A percentile compares a stretch with the other conserved stretches of the same genome.
These are phyloP conservation scores for Pseudolycoriella hygida DNA, from an alignment of 2,888 invertebrate genomes.

Conservation along the genomic window DNA sequence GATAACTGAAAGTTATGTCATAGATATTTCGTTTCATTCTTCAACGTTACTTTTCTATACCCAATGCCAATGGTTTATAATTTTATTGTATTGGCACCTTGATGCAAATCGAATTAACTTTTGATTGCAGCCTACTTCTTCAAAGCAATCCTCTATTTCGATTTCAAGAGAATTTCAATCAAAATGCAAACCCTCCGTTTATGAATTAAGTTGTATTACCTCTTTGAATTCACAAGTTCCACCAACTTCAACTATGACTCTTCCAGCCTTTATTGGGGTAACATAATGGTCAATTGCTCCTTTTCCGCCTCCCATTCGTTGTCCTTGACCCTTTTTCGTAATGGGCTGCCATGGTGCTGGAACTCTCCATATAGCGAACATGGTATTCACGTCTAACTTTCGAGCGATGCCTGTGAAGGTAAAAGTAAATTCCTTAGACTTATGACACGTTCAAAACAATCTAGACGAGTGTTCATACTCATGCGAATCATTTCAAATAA, in stretches of 20 bases:
- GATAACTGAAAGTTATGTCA: too few species aligned
- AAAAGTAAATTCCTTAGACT: too few species aligned
- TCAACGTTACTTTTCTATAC: too few species aligned
- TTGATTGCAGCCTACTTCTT: too few species aligned
- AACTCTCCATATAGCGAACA: conserved; percentile 91
- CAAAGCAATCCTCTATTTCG: too few species aligned
- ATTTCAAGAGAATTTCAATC: too few species aligned
- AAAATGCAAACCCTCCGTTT: too few species aligned
- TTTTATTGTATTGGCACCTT: too few species aligned
- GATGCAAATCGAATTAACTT: too few species aligned
- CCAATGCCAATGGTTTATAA: too few species aligned
- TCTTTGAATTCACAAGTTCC: conserved; percentile 77
- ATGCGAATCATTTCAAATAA: conserved; percentile 84
- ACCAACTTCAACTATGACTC: conserved; percentile 86
- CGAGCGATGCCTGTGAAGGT: conserved; percentile 47
- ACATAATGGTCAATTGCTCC: conserved; percentile 88
- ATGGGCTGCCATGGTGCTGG: conserved; percentile 93
- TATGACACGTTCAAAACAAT: too few species aligned
- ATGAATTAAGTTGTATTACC: conserved; percentile 28
- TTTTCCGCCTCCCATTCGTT: conserved; percentile 93
- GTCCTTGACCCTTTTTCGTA: conserved; percentile 76
- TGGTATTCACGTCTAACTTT: conserved; percentile 57
- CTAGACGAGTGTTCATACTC: conserved; percentile 17
- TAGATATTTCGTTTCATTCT: too few species aligned
- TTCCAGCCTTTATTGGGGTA: conserved; percentile 76